Base-by-base conservation (phyloP, 2,888 invertebrate species). In the Trissolcus brochymenae region DNA sequence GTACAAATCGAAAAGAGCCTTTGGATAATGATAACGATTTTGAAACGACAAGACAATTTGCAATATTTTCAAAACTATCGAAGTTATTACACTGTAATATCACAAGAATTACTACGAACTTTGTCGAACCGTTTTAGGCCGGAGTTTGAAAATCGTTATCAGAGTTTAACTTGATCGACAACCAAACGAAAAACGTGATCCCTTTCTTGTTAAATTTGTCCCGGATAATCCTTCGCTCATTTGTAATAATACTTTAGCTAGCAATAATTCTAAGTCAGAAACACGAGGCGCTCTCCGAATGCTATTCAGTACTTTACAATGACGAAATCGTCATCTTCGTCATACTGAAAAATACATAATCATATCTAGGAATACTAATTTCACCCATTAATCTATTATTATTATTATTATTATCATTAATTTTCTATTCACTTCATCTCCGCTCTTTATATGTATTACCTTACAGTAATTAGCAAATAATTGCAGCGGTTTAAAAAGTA, bases 131-230 rank as follows among this genome's bases (percentile, higher is more conserved):
- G 13, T 59, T 16, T 46, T 72, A 65, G 65, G 72, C 72, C 60
- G 35, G 35, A 50, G 55, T 72, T 72, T 60, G 49, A 54, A 65
- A 72, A 72, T 21, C 64, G 72, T 65, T 65, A 72, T 59, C 59
- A 55, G 43, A 35, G 49, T 57, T 6, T 41, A 62, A 57, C 53
- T 56, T 40, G 50, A 56, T 50, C 55, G 17, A 49, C 55, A 50
- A 66, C n/a, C 19, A 25, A 35, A 57, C 41, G 43, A 6, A 25
- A 25, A 25, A 2, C 51, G 51, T 46, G 43, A 51, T 50, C 53
- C 53, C 53, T 40, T 17, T 41, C 19, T 55, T 50, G 46, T 62
- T 61, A 62, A 71, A 71, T 57, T 71, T 71, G 53, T 46, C 11
- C 71, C 62, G 65, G 35, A 59, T 65, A 71, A 65, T 64, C 49